Evolutionary conservation across 1,140 invertebrate species (phyloP).

Genomic region (Eueides isabella): DNA sequence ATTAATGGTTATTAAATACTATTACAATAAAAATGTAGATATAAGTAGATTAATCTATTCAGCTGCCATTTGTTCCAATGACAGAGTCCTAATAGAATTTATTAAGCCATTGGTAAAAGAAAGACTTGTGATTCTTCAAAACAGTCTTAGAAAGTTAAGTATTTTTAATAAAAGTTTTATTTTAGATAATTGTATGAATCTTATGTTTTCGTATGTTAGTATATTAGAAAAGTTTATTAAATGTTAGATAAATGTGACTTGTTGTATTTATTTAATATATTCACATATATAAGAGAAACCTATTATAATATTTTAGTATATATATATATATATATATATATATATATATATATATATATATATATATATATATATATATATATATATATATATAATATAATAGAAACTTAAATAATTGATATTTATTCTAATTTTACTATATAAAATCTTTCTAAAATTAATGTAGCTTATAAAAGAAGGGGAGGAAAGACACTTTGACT

Average conservation of each 20-base stretch:
- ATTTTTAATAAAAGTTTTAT: constrained; percentile 56
- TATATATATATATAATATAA: too few species aligned
- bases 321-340: too few species aligned
- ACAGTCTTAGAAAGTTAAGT: constrained; percentile 58
- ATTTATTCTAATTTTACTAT: too few species aligned
- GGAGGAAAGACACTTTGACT: too few species aligned
- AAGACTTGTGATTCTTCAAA: constrained; percentile 55
- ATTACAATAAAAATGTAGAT: constrained; percentile 61
- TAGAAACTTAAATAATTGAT: too few species aligned
- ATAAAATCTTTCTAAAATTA: too few species aligned
- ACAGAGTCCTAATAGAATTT: constrained; percentile 67
- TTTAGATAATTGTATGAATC: constrained; percentile 70
- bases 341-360: too few species aligned
- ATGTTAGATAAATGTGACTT: constrained; percentile 53
- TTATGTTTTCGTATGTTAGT: constrained; percentile 70
- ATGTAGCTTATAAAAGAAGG: too few species aligned
- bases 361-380: too few species aligned
- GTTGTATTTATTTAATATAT: background rate
- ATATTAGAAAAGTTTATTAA: constrained; percentile 79
- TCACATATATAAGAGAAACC: too few species aligned
- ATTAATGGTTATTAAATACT: constrained; percentile 72
- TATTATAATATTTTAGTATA: too few species aligned
- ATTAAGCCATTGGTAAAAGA: constrained; percentile 67
- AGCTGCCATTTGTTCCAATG: constrained; percentile 65
- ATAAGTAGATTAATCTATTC: constrained; percentile 72